Percentiles rank a stretch among this genome's conserved stretches.
These are phyloP conservation scores for Platorchestia sp. DNA, from an alignment of 1,140 invertebrate species.

Conservation along the genomic window DNA sequence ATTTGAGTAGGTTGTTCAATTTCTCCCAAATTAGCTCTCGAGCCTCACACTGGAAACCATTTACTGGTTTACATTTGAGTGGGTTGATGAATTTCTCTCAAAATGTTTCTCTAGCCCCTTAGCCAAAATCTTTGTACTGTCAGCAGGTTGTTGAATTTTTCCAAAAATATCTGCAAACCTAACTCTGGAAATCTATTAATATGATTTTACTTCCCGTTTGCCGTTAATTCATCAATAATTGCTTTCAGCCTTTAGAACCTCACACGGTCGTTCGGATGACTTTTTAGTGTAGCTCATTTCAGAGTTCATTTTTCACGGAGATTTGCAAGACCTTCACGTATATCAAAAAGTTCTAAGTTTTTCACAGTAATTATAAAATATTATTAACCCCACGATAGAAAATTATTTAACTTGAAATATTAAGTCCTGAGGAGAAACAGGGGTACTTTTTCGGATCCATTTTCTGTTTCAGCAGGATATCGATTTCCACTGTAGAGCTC, in stretches of 20 bases:
- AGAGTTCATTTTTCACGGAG: background rate
- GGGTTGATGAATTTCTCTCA: too few species aligned
- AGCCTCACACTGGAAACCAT: background rate
- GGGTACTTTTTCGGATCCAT: background rate
- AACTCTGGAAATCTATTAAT: background rate
- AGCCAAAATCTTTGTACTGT: too few species aligned
- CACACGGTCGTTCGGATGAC: background rate
- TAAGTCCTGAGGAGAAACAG: background rate
- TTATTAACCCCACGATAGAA: background rate
- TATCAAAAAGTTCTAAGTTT: background rate
- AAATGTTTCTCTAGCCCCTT: too few species aligned
- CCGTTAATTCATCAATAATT: background rate
- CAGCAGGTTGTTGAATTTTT: background rate
- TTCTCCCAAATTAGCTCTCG: background rate
- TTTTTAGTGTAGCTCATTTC: background rate
- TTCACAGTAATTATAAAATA: background rate
- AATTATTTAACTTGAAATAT: background rate
- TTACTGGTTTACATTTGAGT: too few species aligned
- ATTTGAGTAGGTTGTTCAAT: background rate
- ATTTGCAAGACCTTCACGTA: background rate
- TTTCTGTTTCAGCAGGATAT: background rate
- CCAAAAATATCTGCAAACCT: background rate
- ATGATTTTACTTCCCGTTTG: background rate
- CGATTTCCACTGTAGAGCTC: background rate
- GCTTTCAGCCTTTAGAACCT: background rate